phyloP scores from a whole-genome alignment of 2,113 vertebrate genomes.

The Istiophorus platypterus region DNA sequence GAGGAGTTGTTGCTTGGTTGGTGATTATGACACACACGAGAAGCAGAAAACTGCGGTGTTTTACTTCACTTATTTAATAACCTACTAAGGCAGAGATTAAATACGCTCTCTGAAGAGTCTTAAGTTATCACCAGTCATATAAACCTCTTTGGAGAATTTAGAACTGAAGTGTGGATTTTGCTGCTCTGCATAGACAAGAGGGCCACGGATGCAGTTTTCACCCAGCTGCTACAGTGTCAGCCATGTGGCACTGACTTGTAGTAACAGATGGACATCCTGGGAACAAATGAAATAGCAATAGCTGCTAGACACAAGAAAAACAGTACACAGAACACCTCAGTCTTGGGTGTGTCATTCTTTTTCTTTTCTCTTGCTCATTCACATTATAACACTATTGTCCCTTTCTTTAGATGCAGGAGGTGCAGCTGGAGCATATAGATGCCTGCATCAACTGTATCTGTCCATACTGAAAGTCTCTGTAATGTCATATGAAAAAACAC shows the following conservation, averaged over 20 bases:
- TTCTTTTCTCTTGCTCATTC: background rate
- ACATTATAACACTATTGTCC: background rate
- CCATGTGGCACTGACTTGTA: constrained; percentile 23
- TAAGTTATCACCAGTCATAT: background rate
- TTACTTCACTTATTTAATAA: constrained; percentile 4
- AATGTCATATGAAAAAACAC: background rate
- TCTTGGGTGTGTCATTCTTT: background rate
- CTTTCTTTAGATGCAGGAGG: background rate
- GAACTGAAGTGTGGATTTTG: background rate
- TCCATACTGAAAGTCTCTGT: constrained; percentile 2
- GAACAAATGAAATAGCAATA: constrained; percentile 34
- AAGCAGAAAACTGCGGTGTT: constrained; percentile 13
- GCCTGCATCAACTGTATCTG: constrained; percentile 4
- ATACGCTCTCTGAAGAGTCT: background rate
- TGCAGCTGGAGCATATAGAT: background rate
- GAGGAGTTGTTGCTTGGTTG: constrained; percentile 19
- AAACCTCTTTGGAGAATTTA: background rate
- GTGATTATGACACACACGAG: constrained; percentile 8
- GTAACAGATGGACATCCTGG: constrained; percentile 29
- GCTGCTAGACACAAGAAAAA: background rate
- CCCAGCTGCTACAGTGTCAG: constrained; percentile 19
- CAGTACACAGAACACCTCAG: background rate
- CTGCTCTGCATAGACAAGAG: background rate
- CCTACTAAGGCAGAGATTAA: background rate
- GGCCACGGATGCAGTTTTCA: constrained; percentile 14